Percentiles rank a stretch among this genome's conserved stretches.
Evolutionary conservation across 1,140 invertebrate genomes (phyloP).

Genomic region (Limonius californicus): DNA sequence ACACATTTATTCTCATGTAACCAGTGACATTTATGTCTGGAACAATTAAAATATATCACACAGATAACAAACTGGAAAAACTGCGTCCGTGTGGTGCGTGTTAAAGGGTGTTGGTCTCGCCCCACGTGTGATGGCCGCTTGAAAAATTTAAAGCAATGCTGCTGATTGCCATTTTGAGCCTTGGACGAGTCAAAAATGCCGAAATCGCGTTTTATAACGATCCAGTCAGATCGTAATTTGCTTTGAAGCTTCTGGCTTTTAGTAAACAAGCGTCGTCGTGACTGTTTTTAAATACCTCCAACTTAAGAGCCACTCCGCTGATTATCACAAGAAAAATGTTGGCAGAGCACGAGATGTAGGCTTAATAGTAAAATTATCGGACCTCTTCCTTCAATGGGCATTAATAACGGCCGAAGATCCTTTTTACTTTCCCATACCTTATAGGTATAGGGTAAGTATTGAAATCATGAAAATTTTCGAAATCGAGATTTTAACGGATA

Average conservation of each 20-base stretch:
- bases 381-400: not conserved
- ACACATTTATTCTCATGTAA: constrained; percentile 9
- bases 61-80: constrained; percentile 1
- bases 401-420: no score
- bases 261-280: not conserved
- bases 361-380: constrained; percentile 1
- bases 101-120: no score
- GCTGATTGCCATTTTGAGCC: no score
- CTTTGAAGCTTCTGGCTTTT: not conserved
- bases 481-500: no score
- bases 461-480: no score
- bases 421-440: no score
- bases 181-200: no score
- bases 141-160: no score
- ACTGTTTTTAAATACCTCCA: not conserved
- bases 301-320: not conserved
- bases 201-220: not conserved
- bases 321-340: not conserved
- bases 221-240: not conserved
- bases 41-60: constrained; percentile 2
- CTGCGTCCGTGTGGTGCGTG: no score
- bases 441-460: no score
- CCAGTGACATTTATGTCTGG: not conserved
- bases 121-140: no score
- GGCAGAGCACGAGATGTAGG: not conserved